Evolutionary conservation across 2,888 invertebrate genomes (phyloP), one percentile per base, ranked within the genome.

Genomic region (Luperina testacea): DNA sequence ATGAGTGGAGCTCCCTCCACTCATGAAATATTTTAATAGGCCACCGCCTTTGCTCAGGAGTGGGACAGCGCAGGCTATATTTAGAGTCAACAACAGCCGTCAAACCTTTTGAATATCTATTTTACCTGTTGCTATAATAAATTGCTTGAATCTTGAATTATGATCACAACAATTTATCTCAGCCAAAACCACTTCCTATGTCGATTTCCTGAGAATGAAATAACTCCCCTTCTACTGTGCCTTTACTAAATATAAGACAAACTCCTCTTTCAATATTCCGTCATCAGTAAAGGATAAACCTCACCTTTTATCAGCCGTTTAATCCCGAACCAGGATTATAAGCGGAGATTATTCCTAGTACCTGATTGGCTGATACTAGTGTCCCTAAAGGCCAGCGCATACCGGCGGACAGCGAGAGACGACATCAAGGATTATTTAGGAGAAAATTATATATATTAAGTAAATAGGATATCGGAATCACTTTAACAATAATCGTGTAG

Each of bases 301-400:
- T 79, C 72, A 68, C 48, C 68, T 72, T 69, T 63, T 24, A 84
- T 79, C 68, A 84, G 59, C 51, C 69, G 59, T 42, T 64, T 84
- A 72, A 84, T 64, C 57, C 45, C 48, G 57, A 83, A 32, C 57
- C 45, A 15, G 48, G 67, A 84, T 64, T 51, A 72, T 51, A 78
- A 51, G 63, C 72, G 59, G 32, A 63, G 69, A 82, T 80, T 69
- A 80, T 64, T 81, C 68, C 53, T 63, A 48, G 61, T 42, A 74
- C 45, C 61, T 68, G 38, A 81, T 51, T 76, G 77, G 42, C 48
- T 64, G 38, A 15, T 79, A 48, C 27, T 59, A 71, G 51, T 45
- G n/a, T 67, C 17, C 7, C 17, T 76, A 38, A 17, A 63, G 27
- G 27, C 27, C 27, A 32, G 17, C 17, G 61, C 27, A 63, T 17